Percentiles rank a stretch among this genome's conserved stretches.
These are phyloP conservation scores for Dinothrombium tinctorium DNA, from an alignment of 1,140 invertebrate species.

Conservation along the genomic window DNA sequence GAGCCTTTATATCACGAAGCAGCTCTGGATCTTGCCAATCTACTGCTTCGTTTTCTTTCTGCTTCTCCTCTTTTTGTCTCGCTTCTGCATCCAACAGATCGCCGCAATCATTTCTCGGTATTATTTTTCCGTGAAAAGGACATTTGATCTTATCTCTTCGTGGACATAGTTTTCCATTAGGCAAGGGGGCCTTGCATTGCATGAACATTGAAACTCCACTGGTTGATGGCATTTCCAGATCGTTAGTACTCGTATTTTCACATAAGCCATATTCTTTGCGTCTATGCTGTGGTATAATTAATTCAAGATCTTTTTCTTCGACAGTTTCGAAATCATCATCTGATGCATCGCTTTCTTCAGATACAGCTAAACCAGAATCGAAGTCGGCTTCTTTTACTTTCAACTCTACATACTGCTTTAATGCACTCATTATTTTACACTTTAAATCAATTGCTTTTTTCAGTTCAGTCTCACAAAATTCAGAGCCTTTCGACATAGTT, in stretches of 20 bases:
- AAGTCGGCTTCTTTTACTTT: slow-evolving; percentile 9
- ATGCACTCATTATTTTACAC: slow-evolving; percentile 3
- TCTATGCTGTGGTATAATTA: slow-evolving; percentile 16
- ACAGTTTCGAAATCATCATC: slow-evolving; percentile 23
- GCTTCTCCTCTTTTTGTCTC: slow-evolving; percentile 14
- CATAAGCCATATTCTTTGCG: slow-evolving; percentile 14
- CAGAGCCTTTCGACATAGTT: slow-evolving; percentile 2
- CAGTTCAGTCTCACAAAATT: slow-evolving; percentile 4
- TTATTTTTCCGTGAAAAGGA: slow-evolving; percentile 37
- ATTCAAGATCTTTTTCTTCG: slow-evolving; percentile 23
- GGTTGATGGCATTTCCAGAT: not conserved
- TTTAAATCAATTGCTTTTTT: slow-evolving; percentile 16
- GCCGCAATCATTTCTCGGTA: slow-evolving; percentile 29
- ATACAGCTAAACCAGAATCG: not conserved
- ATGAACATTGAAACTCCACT: not conserved
- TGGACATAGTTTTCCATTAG: slow-evolving; percentile 34
- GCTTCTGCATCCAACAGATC: slow-evolving; percentile 16
- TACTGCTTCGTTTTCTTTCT: slow-evolving; percentile 18
- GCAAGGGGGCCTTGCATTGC: slow-evolving; percentile 23
- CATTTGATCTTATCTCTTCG: slow-evolving; percentile 34
- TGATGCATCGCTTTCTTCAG: not conserved
- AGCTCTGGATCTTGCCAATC: slow-evolving; percentile 35
- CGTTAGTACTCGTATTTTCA: not conserved
- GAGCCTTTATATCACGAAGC: slow-evolving; percentile 26
- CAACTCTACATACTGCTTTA: slow-evolving; percentile 9